A percentile compares a stretch with the other conserved stretches of the same genome.
These are phyloP conservation scores for Phthorimaea operculella DNA, from an alignment of 1,140 invertebrate genomes.

Conservation along the genomic window DNA sequence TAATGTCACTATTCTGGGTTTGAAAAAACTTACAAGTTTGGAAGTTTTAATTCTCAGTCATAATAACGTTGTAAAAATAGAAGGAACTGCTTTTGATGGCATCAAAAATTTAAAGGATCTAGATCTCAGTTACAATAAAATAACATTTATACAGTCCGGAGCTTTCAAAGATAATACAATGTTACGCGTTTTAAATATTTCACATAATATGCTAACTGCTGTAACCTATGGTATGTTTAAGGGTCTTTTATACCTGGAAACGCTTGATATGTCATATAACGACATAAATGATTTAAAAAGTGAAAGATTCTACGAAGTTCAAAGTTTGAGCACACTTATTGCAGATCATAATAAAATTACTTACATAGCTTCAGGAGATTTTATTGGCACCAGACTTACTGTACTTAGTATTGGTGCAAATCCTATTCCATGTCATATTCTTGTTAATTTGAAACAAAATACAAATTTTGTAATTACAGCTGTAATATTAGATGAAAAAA, in stretches of 20 bases:
- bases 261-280: slow-evolving; percentile 28
- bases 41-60: slow-evolving; percentile 20
- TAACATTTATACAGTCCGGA: slow-evolving; percentile 23
- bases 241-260: slow-evolving; percentile 18
- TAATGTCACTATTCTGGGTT: slow-evolving; percentile 20
- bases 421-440: slow-evolving; percentile 21
- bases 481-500: slow-evolving; percentile 17
- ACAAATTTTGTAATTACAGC: slow-evolving; percentile 20
- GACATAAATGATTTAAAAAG: slow-evolving; percentile 17
- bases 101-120: slow-evolving; percentile 17
- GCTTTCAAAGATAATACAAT: slow-evolving; percentile 23
- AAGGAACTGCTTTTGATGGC: slow-evolving; percentile 20
- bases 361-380: slow-evolving; percentile 14
- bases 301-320: slow-evolving; percentile 19
- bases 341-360: slow-evolving; percentile 24
- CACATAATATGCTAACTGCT: slow-evolving; percentile 22
- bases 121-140: slow-evolving; percentile 33
- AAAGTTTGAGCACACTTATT: slow-evolving; percentile 18
- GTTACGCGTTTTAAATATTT: slow-evolving; percentile 25
- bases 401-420: slow-evolving; percentile 28
- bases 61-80: slow-evolving; percentile 25
- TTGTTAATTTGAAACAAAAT: slow-evolving; percentile 16
- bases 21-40: slow-evolving; percentile 22
- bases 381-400: slow-evolving; percentile 12
- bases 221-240: slow-evolving; percentile 22